Conservation (phyloP, 2,888 invertebrate species). For the Aphodius sticticus region DNA sequence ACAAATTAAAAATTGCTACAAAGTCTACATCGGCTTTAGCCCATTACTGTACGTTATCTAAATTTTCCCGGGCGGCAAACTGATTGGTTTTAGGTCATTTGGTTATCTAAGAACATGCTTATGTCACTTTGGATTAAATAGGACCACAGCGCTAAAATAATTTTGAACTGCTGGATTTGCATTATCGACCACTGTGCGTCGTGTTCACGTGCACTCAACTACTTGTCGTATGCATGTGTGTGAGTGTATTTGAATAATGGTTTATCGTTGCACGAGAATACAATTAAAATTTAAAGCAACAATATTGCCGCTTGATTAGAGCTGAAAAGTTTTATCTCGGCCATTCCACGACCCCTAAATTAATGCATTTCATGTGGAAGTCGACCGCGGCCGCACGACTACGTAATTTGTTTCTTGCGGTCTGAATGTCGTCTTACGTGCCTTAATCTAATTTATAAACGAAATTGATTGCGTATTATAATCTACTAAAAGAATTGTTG, state of each 20-base stretch:
- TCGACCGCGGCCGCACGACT: neutral
- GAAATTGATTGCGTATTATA: neutral
- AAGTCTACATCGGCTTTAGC: no score
- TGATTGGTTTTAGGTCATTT: no score
- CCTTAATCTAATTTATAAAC: neutral
- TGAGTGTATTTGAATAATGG: neutral
- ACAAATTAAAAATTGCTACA: no score
- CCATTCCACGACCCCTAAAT: neutral
- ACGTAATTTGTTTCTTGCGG: neutral
- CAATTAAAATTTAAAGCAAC: neutral
- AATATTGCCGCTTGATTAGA: neutral
- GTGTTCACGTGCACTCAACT: neutral
- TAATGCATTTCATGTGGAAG: neutral
- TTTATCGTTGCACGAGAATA: neutral
- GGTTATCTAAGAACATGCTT: no score
- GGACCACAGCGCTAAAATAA: no score
- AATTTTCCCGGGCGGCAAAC: no score
- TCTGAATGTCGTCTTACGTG: neutral
- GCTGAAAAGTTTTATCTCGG: neutral
- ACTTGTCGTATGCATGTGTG: neutral
- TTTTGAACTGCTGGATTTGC: neutral
- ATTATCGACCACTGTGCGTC: neutral
- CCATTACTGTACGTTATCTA: no score
- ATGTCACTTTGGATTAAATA: no score
- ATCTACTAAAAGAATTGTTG: neutral